phyloP scores from a whole-genome alignment of 2,113 vertebrate species.

The Sus scrofa region T2T-Sscrofa CM000818.6:35096501-35097000 shows the following conservation, averaged over 20 bases:
- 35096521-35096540: slow-evolving; percentile 7
- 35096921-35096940: too few species aligned
- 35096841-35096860: too few species aligned
- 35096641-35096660: neutral
- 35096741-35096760: neutral
- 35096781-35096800: too few species aligned
- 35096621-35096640: neutral
- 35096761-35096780: neutral
- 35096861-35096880: too few species aligned
- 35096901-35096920: too few species aligned
- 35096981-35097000: neutral
- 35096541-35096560: neutral
- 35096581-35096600: neutral
- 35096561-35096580: neutral
- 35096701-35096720: slow-evolving; percentile 11
- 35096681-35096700: neutral
- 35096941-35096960: too few species aligned
- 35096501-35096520: slow-evolving; percentile 15
- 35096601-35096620: neutral
- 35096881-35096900: too few species aligned
- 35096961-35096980: neutral
- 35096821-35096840: too few species aligned
- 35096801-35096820: too few species aligned
- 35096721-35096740: neutral
- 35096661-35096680: neutral